Evolutionary conservation across 2,888 invertebrate species (phyloP).

Genomic region (Epirrhoe alternata): DNA sequence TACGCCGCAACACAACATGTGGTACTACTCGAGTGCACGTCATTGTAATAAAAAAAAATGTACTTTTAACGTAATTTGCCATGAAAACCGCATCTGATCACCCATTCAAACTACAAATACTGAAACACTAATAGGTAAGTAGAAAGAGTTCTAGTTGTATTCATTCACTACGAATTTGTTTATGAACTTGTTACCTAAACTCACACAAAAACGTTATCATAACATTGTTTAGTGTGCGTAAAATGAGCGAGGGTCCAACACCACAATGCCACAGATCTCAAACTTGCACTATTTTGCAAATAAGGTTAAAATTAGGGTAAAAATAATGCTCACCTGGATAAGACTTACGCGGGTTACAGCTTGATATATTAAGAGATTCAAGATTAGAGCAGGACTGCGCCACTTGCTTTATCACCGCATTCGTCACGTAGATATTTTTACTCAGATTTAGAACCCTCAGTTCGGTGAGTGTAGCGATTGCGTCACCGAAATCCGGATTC

Average conservation of each 20-base stretch:
- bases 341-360: conserved; percentile 66
- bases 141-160: no score
- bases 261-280: no score
- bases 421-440: conserved; percentile 77
- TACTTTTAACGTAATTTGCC: neutral
- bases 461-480: conserved; percentile 70
- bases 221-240: no score
- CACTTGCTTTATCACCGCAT: conserved; percentile 80
- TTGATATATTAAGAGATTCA: conserved; percentile 74
- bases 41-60: neutral
- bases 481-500: conserved; percentile 66
- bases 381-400: conserved; percentile 76
- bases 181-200: neutral
- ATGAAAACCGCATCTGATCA: neutral
- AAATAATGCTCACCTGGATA: conserved; percentile 56
- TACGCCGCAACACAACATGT: neutral
- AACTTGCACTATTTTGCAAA: no score
- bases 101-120: no score
- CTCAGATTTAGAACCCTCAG: conserved; percentile 75
- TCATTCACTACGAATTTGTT: no score
- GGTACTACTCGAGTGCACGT: neutral
- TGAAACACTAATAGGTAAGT: no score
- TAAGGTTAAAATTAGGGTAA: neutral
- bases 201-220: neutral
- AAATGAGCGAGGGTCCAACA: no score